phyloP scores from a whole-genome alignment of 2,797 vertebrate species.

The Smutsia gigantea region DNA sequence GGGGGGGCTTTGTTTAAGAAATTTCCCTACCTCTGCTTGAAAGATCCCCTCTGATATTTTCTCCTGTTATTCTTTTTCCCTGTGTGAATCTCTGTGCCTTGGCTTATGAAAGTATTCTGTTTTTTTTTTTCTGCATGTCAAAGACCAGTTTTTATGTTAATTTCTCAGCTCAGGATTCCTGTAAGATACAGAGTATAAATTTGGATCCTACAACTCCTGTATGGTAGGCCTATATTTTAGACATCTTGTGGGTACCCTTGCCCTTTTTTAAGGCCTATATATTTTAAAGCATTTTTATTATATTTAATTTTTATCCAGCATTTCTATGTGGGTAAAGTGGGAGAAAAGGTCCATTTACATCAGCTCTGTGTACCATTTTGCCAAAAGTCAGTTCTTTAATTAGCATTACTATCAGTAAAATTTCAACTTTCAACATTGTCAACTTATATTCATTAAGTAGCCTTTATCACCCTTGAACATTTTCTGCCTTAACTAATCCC shows the following conservation, averaged over 20 bases:
- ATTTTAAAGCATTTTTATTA: conserved; percentile 65
- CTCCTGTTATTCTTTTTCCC: conserved; percentile 30
- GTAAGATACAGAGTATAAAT: neutral
- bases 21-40: conserved; percentile 35
- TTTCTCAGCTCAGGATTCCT: conserved; percentile 47
- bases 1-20: conserved; percentile 30
- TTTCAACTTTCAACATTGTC: conserved; percentile 32
- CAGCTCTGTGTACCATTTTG: conserved; percentile 27
- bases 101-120: conserved; percentile 28
- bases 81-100: conserved; percentile 12
- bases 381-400: conserved; percentile 48
- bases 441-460: neutral
- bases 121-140: conserved; percentile 4
- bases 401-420: conserved; percentile 35
- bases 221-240: neutral
- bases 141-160: conserved; percentile 57
- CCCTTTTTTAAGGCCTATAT: neutral
- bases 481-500: neutral
- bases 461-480: conserved; percentile 36
- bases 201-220: neutral
- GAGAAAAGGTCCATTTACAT: conserved; percentile 58
- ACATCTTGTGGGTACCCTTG: neutral
- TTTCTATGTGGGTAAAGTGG: conserved; percentile 44
- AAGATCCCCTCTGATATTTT: conserved; percentile 10
- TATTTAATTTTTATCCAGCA: conserved; percentile 63